Conservation (phyloP, 2,888 invertebrate genomes). For the Electrophaes corylata region DNA sequence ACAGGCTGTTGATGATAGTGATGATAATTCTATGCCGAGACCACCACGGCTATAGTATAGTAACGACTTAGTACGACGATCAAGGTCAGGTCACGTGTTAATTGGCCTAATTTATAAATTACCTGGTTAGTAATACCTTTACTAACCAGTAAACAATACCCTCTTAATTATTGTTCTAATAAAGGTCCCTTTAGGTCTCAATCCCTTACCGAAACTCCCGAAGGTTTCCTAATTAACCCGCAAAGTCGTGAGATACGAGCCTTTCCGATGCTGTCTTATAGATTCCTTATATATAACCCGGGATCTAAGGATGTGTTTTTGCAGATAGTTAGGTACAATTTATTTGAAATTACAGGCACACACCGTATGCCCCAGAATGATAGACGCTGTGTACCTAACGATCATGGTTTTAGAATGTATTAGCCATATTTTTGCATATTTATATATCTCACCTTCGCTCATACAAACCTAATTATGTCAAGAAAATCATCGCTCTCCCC, state of each 20-base stretch:
- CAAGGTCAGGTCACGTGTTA: background rate
- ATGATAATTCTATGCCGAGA: no score
- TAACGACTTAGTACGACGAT: background rate
- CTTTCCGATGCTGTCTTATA: slow-evolving; percentile 1
- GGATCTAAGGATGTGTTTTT: background rate
- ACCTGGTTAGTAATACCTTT: slow-evolving; percentile 10
- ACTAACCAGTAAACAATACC: slow-evolving; percentile 17
- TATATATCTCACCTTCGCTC: no score
- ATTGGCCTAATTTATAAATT: slow-evolving; percentile 11
- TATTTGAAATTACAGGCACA: background rate
- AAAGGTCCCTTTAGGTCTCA: slow-evolving; percentile 25
- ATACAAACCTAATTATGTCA: background rate
- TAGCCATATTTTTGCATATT: no score
- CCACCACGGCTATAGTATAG: no score
- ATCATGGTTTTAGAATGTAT: no score
- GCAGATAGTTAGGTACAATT: no score
- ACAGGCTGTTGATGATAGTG: no score
- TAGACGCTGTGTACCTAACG: no score
- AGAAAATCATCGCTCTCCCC: slow-evolving; percentile 1
- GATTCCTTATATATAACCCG: background rate
- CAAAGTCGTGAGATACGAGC: slow-evolving; percentile 22
- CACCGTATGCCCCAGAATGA: no score
- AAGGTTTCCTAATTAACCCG: slow-evolving; percentile 34
- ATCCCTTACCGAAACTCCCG: slow-evolving; percentile 24
- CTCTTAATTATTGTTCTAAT: slow-evolving; percentile 24